These are phyloP conservation scores for Varanus komodoensis DNA, from an alignment of 2,113 vertebrate genomes.

Conservation along the genomic window DNA sequence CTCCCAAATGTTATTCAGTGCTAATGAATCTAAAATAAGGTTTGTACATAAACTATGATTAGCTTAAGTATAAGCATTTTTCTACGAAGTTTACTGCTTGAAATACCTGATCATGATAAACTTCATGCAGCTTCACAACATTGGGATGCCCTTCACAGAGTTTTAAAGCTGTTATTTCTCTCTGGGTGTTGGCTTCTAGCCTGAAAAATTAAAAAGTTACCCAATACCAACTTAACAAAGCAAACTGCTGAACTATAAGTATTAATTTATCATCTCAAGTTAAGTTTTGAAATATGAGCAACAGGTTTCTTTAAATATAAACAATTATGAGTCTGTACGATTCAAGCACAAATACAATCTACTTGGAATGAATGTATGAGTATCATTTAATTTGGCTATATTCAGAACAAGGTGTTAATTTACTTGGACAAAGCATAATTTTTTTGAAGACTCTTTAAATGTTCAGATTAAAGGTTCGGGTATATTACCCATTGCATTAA, in stretches of 20 bases:
- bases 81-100: neutral
- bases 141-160: slow-evolving; percentile 97
- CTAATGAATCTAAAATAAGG: neutral
- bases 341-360: slow-evolving; percentile 21
- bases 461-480: neutral
- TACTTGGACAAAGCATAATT: slow-evolving; percentile 14
- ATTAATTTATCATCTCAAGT: slow-evolving; percentile 27
- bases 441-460: neutral
- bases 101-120: slow-evolving; percentile 95
- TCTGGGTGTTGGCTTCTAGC: slow-evolving; percentile 96
- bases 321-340: neutral
- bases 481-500: slow-evolving; percentile 21
- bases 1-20: no score
- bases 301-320: neutral
- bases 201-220: slow-evolving; percentile 76
- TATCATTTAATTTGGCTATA: slow-evolving; percentile 33
- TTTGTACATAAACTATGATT: neutral
- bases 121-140: slow-evolving; percentile 94
- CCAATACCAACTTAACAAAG: slow-evolving; percentile 43
- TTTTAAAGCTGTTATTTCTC: slow-evolving; percentile 94
- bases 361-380: slow-evolving; percentile 3
- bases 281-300: slow-evolving; percentile 27
- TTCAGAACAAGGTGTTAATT: slow-evolving; percentile 29
- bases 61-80: neutral
- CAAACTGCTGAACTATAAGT: neutral